Evolutionary conservation across 2,113 vertebrate genomes (phyloP).

Genomic region (Bubo scandiacus): DNA sequence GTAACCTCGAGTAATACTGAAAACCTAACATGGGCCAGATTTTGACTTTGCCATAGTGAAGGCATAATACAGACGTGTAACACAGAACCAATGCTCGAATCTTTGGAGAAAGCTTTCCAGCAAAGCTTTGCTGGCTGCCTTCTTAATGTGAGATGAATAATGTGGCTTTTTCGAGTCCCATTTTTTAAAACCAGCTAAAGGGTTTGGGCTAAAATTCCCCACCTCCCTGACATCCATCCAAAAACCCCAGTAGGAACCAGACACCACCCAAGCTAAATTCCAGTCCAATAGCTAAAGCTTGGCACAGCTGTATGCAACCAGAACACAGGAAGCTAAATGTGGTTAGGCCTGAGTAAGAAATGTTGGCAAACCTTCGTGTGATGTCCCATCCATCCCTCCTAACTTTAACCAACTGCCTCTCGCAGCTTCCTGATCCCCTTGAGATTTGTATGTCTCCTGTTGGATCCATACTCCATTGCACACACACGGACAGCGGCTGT

Average conservation of each 20-base stretch:
- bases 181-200: background rate
- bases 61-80: background rate
- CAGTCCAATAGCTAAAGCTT: background rate
- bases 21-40: background rate
- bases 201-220: background rate
- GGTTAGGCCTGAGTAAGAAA: background rate
- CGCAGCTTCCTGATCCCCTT: background rate
- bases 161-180: background rate
- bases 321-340: conserved; percentile 4
- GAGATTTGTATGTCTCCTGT: background rate
- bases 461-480: background rate
- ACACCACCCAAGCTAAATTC: conserved; percentile 13
- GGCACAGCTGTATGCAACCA: background rate
- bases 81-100: background rate
- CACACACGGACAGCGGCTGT: background rate
- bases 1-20: background rate
- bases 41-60: background rate
- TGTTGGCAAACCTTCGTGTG: background rate
- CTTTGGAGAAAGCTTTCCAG: background rate
- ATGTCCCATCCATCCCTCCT: background rate
- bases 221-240: background rate
- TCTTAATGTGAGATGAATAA: background rate
- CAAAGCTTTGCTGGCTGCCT: background rate
- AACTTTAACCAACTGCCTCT: background rate
- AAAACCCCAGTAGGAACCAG: background rate